These are phyloP conservation scores for Decapterus maruadsi DNA, from an alignment of 2,797 vertebrate species.

Conservation along the genomic window DNA sequence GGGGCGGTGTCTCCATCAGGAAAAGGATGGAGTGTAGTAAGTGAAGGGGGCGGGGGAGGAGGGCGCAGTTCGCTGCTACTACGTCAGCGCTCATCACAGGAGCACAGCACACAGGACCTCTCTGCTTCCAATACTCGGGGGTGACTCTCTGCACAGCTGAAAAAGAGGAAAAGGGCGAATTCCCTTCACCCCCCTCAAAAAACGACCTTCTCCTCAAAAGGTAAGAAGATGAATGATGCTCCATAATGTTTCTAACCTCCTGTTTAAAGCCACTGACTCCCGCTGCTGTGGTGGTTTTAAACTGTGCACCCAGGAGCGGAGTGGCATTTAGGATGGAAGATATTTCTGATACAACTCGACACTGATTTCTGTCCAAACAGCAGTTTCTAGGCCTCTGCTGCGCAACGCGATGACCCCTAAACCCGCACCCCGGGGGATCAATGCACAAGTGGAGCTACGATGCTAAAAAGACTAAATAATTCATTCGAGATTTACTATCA, in stretches of 20 bases:
- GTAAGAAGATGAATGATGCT: constrained; percentile 43
- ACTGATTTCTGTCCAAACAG: neutral
- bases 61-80: constrained; percentile 48
- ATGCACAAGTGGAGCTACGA: neutral
- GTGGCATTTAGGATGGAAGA: neutral
- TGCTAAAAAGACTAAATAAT: neutral
- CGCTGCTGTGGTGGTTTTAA: neutral
- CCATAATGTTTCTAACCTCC: neutral
- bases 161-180: constrained; percentile 33
- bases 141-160: constrained; percentile 62
- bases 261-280: neutral
- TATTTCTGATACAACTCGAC: neutral
- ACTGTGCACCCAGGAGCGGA: neutral
- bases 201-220: constrained; percentile 43
- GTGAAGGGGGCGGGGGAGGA: constrained; percentile 49
- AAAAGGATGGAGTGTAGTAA: constrained; percentile 74
- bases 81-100: constrained; percentile 74
- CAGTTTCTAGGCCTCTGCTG: constrained; percentile 13
- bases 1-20: constrained; percentile 62
- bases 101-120: constrained; percentile 46
- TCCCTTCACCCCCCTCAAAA: constrained; percentile 42
- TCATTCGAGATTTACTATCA: neutral
- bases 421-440: neutral
- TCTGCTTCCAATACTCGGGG: constrained; percentile 51
- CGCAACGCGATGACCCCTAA: constrained; percentile 45